Percentiles rank a stretch among this genome's conserved stretches.
These are phyloP conservation scores for Metacarcinus magister DNA, from an alignment of 2,888 invertebrate genomes.

Conservation along the genomic window DNA sequence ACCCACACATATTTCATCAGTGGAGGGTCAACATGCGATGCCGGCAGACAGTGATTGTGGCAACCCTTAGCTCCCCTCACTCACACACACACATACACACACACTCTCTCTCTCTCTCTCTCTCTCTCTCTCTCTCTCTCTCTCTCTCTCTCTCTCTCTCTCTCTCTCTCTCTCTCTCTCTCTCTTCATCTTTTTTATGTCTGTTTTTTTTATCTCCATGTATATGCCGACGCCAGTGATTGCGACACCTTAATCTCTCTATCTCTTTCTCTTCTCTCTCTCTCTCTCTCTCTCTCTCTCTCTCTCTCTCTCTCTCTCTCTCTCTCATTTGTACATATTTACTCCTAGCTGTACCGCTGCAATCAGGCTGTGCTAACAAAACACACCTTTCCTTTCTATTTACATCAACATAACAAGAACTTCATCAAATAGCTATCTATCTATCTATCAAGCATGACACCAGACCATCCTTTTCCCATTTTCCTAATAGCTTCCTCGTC, in stretches of 20 bases:
- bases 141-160: conserved; percentile 21
- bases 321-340: not conserved
- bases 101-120: not conserved
- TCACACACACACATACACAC: not conserved
- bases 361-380: not conserved
- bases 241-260: not conserved
- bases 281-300: conserved; percentile 34
- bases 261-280: not conserved
- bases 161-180: not conserved
- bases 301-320: conserved; percentile 16
- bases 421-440: not conserved
- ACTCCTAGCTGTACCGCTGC: not conserved
- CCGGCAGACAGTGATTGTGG: conserved; percentile 6
- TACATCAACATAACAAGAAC: not conserved
- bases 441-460: not conserved
- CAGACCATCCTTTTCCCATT: not conserved
- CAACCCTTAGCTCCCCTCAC: not conserved
- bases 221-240: not conserved
- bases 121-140: not conserved
- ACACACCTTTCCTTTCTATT: not conserved
- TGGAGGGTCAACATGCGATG: not conserved
- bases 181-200: not conserved
- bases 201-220: not conserved
- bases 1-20: conserved; percentile 20
- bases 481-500: conserved; percentile 5